A percentile compares a stretch with the other conserved stretches of the same genome.
Evolutionary conservation across 2,888 invertebrate species (phyloP).

Genomic region (Leptura quadrifasciata): DNA sequence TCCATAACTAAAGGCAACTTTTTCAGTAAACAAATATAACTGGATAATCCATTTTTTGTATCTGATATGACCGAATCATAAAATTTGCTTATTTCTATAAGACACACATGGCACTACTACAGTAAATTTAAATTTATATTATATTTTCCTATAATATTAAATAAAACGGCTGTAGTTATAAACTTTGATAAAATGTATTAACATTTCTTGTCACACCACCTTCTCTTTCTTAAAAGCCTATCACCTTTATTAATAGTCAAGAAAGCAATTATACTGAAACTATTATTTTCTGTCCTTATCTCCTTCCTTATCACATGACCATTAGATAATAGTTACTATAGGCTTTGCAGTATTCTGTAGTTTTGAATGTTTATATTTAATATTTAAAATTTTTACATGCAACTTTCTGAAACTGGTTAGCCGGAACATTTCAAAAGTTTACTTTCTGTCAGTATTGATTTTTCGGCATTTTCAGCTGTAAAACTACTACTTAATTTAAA

Average conservation of each 20-base stretch:
- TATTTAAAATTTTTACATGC: no score
- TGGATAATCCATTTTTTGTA: neutral
- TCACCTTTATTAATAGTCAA: conserved; percentile 30
- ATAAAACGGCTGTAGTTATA: neutral
- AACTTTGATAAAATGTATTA: neutral
- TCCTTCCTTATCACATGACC: neutral
- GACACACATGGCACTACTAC: neutral
- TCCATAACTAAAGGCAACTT: no score
- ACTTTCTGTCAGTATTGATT: no score
- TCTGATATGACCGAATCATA: neutral
- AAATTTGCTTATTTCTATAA: neutral
- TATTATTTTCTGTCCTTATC: neutral
- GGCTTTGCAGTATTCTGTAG: no score
- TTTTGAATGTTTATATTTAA: no score
- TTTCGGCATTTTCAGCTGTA: no score
- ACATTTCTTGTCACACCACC: conserved; percentile 2
- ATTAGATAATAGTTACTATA: no score
- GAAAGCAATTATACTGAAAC: conserved; percentile 14
- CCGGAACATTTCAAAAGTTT: no score
- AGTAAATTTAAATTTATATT: neutral
- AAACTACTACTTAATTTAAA: no score
- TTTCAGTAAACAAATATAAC: no score
- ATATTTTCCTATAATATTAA: conserved; percentile 3
- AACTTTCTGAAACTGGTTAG: no score
- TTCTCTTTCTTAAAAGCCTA: conserved; percentile 29